Evolutionary conservation across 2,113 vertebrate genomes (phyloP).

Genomic region (Notechis scutatus): DNA sequence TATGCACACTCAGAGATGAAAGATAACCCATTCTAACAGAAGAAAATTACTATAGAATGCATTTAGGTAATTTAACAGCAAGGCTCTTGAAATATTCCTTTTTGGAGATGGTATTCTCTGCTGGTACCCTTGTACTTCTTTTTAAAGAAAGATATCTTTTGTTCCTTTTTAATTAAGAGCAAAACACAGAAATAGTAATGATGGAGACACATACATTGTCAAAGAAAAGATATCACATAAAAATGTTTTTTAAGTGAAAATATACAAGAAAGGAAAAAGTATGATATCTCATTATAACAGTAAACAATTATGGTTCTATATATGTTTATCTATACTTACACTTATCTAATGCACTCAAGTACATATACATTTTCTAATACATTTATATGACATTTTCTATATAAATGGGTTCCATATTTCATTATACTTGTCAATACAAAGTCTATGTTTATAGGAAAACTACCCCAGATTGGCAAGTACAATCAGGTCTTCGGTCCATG

Average conservation of each 20-base stretch:
- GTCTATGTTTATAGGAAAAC: too few relatives aligned
- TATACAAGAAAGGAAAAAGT: too few relatives aligned
- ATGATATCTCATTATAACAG: too few relatives aligned
- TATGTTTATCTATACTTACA: too few relatives aligned
- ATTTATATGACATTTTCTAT: too few relatives aligned
- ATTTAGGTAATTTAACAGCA: background rate
- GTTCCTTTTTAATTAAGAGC: background rate
- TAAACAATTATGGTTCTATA: too few relatives aligned
- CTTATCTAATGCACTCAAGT: too few relatives aligned
- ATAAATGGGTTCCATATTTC: too few relatives aligned
- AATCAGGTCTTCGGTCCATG: background rate
- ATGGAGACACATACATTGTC: background rate
- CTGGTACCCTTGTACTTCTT: background rate
- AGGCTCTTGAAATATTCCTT: background rate
- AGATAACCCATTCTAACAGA: background rate
- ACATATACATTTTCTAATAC: too few relatives aligned
- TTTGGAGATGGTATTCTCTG: background rate
- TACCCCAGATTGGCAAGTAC: background rate
- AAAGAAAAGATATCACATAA: too few relatives aligned
- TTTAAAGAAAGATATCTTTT: background rate
- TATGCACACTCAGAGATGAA: background rate
- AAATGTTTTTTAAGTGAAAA: too few relatives aligned
- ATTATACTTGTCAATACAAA: too few relatives aligned
- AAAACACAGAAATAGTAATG: background rate
- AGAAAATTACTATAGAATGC: background rate